Conservation (phyloP, 2,113 vertebrate genomes). For the Rana temporaria region DNA sequence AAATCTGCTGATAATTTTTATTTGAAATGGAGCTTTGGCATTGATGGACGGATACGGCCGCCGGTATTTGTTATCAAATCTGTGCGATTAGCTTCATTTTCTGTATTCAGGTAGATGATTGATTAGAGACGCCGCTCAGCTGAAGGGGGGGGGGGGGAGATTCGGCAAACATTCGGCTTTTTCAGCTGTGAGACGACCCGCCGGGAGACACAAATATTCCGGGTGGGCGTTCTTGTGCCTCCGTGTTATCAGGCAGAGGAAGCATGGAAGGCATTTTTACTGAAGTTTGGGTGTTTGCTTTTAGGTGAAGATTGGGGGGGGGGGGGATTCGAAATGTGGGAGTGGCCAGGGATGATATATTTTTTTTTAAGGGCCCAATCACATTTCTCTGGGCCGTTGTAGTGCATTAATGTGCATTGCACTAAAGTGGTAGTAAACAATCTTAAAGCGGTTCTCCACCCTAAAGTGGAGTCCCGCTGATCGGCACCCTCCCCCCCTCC, state of each 20-base stretch:
- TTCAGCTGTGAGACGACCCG: slow-evolving; percentile 43
- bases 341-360: no score
- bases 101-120: slow-evolving; percentile 56
- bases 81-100: slow-evolving; percentile 52
- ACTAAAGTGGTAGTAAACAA: no score
- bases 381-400: no score
- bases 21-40: slow-evolving; percentile 60
- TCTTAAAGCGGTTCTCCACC: no score
- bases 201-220: slow-evolving; percentile 10
- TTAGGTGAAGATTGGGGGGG: no score
- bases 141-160: rapidly evolving
- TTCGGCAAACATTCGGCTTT: slow-evolving; percentile 63
- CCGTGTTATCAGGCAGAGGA: not conserved
- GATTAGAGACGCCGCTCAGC: slow-evolving; percentile 62
- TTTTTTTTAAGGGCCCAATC: no score
- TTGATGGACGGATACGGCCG: slow-evolving; percentile 60
- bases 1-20: slow-evolving; percentile 21
- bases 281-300: no score
- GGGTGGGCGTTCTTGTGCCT: not conserved
- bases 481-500: no score
- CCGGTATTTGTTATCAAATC: slow-evolving; percentile 56
- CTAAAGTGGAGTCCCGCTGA: no score
- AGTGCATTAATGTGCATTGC: no score
- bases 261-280: not conserved
- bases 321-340: no score